phyloP scores from a whole-genome alignment of 2,888 invertebrate genomes.

The Tetramorium bicarinatum region DNA sequence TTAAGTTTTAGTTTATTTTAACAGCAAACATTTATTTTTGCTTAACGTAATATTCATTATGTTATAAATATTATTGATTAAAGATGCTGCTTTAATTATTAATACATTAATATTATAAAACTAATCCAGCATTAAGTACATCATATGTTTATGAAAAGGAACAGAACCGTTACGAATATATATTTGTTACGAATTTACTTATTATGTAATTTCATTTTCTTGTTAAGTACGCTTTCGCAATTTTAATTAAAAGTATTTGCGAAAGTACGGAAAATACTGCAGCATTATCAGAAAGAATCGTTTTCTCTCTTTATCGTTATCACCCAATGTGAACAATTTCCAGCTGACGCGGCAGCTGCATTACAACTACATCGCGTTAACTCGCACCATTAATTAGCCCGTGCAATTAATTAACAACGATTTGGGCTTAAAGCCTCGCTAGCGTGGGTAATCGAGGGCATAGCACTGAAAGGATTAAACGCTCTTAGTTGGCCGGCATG shows the following conservation, averaged over 20 bases:
- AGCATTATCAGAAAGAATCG: conserved; percentile 4
- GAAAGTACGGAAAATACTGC: not conserved
- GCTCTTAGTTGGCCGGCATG: conserved; percentile 56
- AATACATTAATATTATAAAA: conserved; percentile 2
- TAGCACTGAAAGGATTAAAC: conserved; percentile 66
- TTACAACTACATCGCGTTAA: conserved; percentile 32
- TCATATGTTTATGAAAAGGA: not conserved
- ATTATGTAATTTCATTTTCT: not conserved
- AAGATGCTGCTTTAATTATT: conserved; percentile 25
- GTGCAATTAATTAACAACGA: conserved; percentile 54
- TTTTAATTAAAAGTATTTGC: conserved; percentile 20
- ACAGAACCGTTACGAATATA: too few species aligned
- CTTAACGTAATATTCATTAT: conserved; percentile 1
- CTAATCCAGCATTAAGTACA: not conserved
- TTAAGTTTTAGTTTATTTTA: not conserved
- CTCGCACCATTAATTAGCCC: conserved; percentile 50
- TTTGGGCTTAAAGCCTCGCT: conserved; percentile 36
- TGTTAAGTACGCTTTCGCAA: not conserved
- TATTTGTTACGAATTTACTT: not conserved
- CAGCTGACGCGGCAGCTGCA: conserved; percentile 47
- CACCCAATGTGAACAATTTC: conserved; percentile 13
- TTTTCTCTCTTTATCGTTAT: conserved; percentile 12
- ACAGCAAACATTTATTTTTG: not conserved
- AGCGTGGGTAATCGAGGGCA: conserved; percentile 41
- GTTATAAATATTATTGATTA: not conserved